Evolutionary conservation across 2,888 invertebrate genomes (phyloP).

Genomic region (Agrotis clavis): DNA sequence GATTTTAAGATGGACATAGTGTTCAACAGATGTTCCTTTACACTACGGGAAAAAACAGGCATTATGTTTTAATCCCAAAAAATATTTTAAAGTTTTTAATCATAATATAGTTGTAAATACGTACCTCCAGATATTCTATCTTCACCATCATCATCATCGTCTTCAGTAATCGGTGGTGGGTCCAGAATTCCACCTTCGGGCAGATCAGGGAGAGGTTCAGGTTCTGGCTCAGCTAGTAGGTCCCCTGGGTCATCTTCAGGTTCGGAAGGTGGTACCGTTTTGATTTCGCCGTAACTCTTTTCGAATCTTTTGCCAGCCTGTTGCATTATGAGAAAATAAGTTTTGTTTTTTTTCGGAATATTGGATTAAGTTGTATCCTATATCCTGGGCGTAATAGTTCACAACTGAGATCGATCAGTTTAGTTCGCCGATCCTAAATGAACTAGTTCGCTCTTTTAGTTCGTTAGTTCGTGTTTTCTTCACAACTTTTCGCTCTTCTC

Average conservation of each 20-base stretch:
- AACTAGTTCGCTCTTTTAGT: too few relatives aligned
- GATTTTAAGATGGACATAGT: too few relatives aligned
- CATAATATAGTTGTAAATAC: background rate
- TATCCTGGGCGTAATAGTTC: too few relatives aligned
- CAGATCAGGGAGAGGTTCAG: constrained; percentile 32
- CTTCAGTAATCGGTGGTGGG: constrained; percentile 25
- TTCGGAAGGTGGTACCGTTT: constrained; percentile 23
- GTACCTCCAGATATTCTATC: constrained; percentile 22
- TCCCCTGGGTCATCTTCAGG: constrained; percentile 47
- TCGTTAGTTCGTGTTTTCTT: too few relatives aligned
- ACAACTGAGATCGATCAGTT: too few relatives aligned
- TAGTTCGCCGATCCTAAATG: too few relatives aligned
- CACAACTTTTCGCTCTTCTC: too few relatives aligned
- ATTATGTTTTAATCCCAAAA: background rate
- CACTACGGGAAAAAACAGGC: background rate
- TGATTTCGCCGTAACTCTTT: constrained; percentile 76
- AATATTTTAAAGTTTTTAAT: background rate
- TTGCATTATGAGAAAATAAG: constrained; percentile 3
- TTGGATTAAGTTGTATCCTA: too few relatives aligned
- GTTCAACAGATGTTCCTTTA: too few relatives aligned
- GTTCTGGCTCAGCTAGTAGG: constrained; percentile 17
- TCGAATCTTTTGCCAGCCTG: constrained; percentile 91
- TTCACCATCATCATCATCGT: constrained; percentile 43
- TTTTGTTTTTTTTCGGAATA: background rate
- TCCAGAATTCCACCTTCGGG: constrained; percentile 21